Percentiles rank a stretch among this genome's conserved stretches.
These are phyloP conservation scores for Glaucopsyche alexis DNA, from an alignment of 2,888 invertebrate species.

Conservation along the genomic window DNA sequence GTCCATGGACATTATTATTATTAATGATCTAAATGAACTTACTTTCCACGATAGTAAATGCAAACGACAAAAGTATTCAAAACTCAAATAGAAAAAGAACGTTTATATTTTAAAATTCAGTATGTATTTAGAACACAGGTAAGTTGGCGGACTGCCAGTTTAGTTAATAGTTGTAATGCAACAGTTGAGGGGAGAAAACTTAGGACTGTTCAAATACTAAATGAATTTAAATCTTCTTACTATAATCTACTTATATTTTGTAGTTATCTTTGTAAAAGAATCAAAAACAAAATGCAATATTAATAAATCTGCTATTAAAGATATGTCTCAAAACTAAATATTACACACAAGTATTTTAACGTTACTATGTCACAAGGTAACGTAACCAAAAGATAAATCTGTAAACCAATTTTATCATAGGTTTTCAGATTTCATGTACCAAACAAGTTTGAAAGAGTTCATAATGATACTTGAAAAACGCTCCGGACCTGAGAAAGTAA, in stretches of 20 bases:
- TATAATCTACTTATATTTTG: neutral
- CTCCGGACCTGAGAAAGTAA: conserved; percentile 5
- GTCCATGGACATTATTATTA: too few relatives aligned
- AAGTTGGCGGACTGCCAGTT: conserved; percentile 19
- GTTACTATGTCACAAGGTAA: neutral
- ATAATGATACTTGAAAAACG: neutral
- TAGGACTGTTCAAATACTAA: neutral
- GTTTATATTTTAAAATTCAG: conserved; percentile 8
- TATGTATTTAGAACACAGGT: conserved; percentile 1
- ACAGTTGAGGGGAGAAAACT: conserved; percentile 17
- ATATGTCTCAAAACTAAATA: neutral
- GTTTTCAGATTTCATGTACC: neutral
- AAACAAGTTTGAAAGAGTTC: conserved; percentile 6
- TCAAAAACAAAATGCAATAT: neutral
- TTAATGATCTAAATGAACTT: too few relatives aligned
- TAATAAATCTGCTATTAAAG: neutral
- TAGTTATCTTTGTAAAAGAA: neutral
- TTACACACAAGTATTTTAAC: too few relatives aligned
- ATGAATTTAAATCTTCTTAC: neutral
- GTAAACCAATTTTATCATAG: neutral
- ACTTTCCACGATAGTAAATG: neutral
- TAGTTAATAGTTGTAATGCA: conserved; percentile 19
- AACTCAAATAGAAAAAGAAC: neutral
- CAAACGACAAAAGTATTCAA: neutral
- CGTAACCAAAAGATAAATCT: neutral